Conservation (phyloP, 2,113 vertebrate genomes). For the Sisor rabdophorus region DNA sequence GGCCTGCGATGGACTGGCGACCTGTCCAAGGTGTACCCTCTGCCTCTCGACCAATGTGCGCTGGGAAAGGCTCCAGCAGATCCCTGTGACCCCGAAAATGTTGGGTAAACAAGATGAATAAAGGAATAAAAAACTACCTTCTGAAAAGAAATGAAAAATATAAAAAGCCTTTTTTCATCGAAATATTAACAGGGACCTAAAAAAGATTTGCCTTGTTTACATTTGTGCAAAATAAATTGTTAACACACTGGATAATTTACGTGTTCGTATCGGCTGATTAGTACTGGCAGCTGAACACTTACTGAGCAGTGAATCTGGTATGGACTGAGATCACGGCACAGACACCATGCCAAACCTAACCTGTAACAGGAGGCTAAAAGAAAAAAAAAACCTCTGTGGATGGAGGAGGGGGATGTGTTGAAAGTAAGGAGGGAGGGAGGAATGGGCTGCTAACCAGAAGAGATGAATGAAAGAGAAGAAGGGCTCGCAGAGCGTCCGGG, state of each 20-base stretch:
- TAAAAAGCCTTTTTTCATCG: no score
- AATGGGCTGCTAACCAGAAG: conserved; percentile 79
- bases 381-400: neutral
- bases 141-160: neutral
- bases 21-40: no score
- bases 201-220: neutral
- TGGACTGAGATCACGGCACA: neutral
- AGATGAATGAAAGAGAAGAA: conserved; percentile 81
- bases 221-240: neutral
- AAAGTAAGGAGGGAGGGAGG: conserved; percentile 55
- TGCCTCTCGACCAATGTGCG: no score
- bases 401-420: conserved; percentile 24
- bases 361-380: conserved; percentile 27
- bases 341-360: neutral
- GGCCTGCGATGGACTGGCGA: no score
- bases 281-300: neutral
- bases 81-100: no score
- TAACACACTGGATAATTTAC: neutral
- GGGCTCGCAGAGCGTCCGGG: conserved; percentile 80
- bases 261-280: neutral
- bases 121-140: no score
- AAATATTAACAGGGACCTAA: no score
- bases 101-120: no score
- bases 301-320: conserved; percentile 6
- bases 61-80: no score